A percentile compares a stretch with the other conserved stretches of the same genome.
phyloP scores from a whole-genome alignment of 2,888 invertebrate species.

The Limnephilus lunatus region DNA sequence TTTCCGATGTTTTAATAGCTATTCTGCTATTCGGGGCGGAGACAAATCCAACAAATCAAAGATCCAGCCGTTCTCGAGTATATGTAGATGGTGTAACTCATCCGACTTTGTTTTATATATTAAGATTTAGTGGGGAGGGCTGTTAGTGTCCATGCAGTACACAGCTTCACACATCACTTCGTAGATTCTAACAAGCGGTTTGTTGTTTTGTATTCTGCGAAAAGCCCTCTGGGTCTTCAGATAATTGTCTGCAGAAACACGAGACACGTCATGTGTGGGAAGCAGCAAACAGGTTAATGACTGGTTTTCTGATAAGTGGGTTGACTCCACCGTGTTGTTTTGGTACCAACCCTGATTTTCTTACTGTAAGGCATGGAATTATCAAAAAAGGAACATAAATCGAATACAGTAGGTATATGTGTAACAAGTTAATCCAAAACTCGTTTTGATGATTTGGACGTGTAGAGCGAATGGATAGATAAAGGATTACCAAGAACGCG shows the following conservation, averaged over 20 bases:
- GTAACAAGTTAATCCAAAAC: background rate
- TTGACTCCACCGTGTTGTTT: background rate
- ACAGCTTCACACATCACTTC: background rate
- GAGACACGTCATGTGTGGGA: background rate
- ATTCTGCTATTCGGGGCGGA: too few species aligned
- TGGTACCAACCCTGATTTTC: background rate
- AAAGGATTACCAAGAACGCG: background rate
- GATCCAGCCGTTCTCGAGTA: too few species aligned
- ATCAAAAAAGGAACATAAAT: background rate
- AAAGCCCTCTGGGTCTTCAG: background rate
- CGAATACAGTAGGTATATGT: background rate
- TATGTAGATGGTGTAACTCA: too few species aligned
- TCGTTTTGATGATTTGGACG: background rate
- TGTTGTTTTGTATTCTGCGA: background rate
- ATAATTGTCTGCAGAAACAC: background rate
- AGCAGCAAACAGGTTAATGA: background rate
- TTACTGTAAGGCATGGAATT: background rate
- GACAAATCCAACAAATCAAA: too few species aligned
- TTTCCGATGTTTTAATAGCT: too few species aligned
- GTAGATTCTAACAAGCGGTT: background rate
- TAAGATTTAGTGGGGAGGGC: background rate
- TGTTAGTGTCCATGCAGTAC: background rate
- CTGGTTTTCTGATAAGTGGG: background rate
- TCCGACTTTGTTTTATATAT: too few species aligned
- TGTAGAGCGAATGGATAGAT: background rate